Evolutionary conservation across 1,140 invertebrate species (phyloP), one percentile per base, ranked within the genome.

Genomic region (Chymomyza costata): DNA sequence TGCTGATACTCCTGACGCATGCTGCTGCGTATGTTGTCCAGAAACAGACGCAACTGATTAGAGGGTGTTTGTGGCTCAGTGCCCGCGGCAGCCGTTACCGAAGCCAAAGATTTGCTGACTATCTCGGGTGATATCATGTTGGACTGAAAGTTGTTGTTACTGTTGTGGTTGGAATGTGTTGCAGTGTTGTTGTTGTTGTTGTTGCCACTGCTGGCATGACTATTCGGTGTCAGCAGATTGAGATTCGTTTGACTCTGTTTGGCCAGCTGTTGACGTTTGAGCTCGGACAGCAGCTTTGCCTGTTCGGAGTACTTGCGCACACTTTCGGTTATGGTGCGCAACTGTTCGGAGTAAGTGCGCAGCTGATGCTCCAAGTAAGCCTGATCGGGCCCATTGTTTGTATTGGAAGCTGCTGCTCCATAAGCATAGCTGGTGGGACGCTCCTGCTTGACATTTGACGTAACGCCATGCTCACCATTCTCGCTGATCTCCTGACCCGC

Each of bases 281-380:
- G 35, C 39, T 86, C 84, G 0, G 84, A 85, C 0, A 86, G 40
- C 14, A 86, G 28, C 32, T 85, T 85, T 3, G 84, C 84, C 31
- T 86, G 84, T 35, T 86, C 84, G 5, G 84, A 85, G 25, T 86
- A 86, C 34, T 86, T 86, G 3, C 84, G 52, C 16, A 86, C 84
- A 43, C 81, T 85, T 30, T 86, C 84, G 2, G 84, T 86, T 6
- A 86, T 86, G 44, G 81, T 84, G 21, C 81, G 51, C 16, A 86
- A 46, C 25, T 86, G 84, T 43, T 86, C 84, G 5, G 84, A 86
- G 15, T 86, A 86, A 5, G 84, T 76, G 17, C 83, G 54, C 17
- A 86, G 35, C 41, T 86, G 84, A 47, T 86, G 83, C 51, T 86
- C 84, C 8, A 86, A 18, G 28, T 83, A 86, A 0, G 65, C 73